Evolutionary conservation across 1,140 invertebrate genomes (phyloP).

Genomic region (Trichogramma pretiosum): DNA sequence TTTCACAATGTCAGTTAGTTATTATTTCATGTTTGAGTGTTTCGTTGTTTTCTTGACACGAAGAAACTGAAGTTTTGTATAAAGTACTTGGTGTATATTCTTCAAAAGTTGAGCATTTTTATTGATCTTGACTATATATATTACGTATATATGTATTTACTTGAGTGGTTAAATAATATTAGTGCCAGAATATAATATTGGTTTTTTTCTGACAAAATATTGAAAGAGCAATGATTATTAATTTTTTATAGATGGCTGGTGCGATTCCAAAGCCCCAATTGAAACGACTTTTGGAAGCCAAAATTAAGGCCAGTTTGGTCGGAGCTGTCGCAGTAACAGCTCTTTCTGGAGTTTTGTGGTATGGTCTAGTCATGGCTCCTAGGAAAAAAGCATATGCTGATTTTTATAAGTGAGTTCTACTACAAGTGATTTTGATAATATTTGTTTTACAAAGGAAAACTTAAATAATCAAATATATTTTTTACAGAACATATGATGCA

Average conservation of each 20-base stretch:
- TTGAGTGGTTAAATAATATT: too few relatives aligned
- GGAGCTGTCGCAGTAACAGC: slow-evolving; percentile 21
- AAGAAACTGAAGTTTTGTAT: too few relatives aligned
- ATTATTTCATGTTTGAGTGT: too few relatives aligned
- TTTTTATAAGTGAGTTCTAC: slow-evolving; percentile 48
- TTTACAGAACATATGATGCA: slow-evolving; percentile 44
- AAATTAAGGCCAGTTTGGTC: slow-evolving; percentile 34
- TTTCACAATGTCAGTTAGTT: too few relatives aligned
- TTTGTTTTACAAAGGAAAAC: background rate
- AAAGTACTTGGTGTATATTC: too few relatives aligned
- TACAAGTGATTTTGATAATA: slow-evolving; percentile 3
- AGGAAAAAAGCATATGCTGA: slow-evolving; percentile 41
- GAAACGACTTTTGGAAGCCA: slow-evolving; percentile 34
- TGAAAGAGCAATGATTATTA: too few relatives aligned
- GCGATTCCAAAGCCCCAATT: slow-evolving; percentile 40
- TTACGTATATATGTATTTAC: too few relatives aligned
- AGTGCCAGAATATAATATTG: background rate
- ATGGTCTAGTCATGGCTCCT: slow-evolving; percentile 33
- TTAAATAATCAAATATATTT: background rate
- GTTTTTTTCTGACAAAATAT: background rate
- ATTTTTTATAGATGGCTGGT: slow-evolving; percentile 25
- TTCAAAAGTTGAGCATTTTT: too few relatives aligned
- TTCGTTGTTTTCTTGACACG: too few relatives aligned
- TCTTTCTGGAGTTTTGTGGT: slow-evolving; percentile 23
- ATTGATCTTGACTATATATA: too few relatives aligned